Base-by-base conservation (phyloP, 2,113 vertebrate species). In the Mus spicilegus region DNA sequence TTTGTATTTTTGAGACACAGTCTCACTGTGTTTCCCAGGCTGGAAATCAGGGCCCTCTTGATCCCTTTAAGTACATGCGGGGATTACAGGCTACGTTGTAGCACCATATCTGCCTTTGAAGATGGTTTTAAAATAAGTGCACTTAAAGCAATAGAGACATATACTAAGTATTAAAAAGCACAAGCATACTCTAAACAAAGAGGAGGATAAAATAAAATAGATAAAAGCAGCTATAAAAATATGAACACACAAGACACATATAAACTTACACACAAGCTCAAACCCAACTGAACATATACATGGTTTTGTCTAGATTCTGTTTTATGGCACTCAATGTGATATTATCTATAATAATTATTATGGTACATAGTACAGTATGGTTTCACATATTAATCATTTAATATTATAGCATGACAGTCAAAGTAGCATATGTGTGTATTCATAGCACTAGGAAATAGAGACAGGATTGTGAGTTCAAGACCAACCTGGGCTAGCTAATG, bases 111-210 rank as follows among this genome's bases (percentile, higher is more conserved):
- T n/a, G 30, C 42, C 42, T 28, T 67, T 78, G 42, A 76, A 90
- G 82, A 56, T 28, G 3, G 80, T 65, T 89, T 93, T 7, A n/a
- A 81, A 82, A 63, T 67, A 58, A 51, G 22, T 77, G 39, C 76
- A 30, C 24, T 24, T 89, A 63, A 81, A 30, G 39, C 80, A 39
- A 63, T 63, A 49, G 51, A 51, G 58, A 89, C 20, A 69, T 69
- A 67, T 20, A 33, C 28, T 85, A 63, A 85, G 39, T 69, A 54
- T 70, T 87, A 84, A 92, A 77, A 65, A 72, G 46, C 33, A 39
- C 46, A 82, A 93, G 17, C 30, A 63, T 61, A 56, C n/a, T 65
- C 54, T 70, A 77, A 96, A 95, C 12, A 49, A 80, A 85, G 58
- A 54, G 24, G 58, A 46, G 46, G 49, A 80, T 85, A 81, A 87